Percentiles rank a stretch among this genome's conserved stretches.
Conservation (phyloP, 2,797 vertebrate genomes). For the Pagetopsis macropterus region DNA sequence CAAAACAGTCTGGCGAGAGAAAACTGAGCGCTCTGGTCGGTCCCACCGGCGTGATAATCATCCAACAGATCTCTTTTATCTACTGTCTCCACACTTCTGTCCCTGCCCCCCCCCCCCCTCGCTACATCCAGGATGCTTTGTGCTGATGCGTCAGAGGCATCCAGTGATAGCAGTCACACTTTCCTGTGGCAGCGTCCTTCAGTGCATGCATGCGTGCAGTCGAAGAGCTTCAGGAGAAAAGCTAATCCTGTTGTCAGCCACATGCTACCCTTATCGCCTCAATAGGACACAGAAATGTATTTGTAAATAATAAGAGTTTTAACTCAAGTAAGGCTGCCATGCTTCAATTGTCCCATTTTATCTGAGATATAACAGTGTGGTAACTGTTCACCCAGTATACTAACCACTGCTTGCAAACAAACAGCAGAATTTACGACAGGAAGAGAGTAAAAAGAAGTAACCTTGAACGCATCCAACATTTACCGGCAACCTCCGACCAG, state of each 20-base stretch:
- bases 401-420: slow-evolving; percentile 43
- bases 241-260: slow-evolving; percentile 42
- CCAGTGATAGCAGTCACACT: slow-evolving; percentile 34
- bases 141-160: slow-evolving; percentile 29
- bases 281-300: slow-evolving; percentile 5
- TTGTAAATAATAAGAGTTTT: slow-evolving; percentile 25
- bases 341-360: slow-evolving; percentile 18
- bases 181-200: background rate
- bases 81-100: slow-evolving; percentile 27
- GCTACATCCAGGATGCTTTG: slow-evolving; percentile 48
- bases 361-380: slow-evolving; percentile 22
- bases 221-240: slow-evolving; percentile 49
- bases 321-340: slow-evolving; percentile 5
- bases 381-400: background rate
- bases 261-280: slow-evolving; percentile 9
- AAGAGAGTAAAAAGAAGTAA: slow-evolving; percentile 51
- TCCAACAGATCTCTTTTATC: slow-evolving; percentile 67
- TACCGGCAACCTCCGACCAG: slow-evolving; percentile 37
- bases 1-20: slow-evolving; percentile 35
- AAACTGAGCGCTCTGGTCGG: slow-evolving; percentile 24
- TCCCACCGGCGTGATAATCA: slow-evolving; percentile 59
- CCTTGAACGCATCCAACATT: slow-evolving; percentile 47
- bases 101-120: slow-evolving; percentile 12
- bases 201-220: slow-evolving; percentile 25
- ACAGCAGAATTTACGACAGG: slow-evolving; percentile 51